Evolutionary conservation across 2,797 vertebrate species (phyloP).

Genomic region (Enteromius paludinosus): DNA sequence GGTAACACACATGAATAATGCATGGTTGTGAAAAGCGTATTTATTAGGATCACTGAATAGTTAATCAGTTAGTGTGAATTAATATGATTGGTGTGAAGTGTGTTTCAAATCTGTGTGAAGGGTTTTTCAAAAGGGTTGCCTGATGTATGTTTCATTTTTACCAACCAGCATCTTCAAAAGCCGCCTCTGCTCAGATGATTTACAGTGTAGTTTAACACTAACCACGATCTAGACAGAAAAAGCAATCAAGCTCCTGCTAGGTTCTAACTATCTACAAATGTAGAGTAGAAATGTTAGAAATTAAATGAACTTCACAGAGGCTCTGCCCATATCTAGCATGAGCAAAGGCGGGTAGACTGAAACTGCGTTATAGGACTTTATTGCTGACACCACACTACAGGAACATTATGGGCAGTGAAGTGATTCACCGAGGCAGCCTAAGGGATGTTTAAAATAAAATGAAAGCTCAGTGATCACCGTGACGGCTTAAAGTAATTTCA

Average conservation of each 20-base stretch:
- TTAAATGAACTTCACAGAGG: constrained; percentile 37
- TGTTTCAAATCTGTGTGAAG: constrained; percentile 9
- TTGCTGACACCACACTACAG: constrained; percentile 47
- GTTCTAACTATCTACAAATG: constrained; percentile 26
- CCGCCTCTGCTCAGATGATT: neutral
- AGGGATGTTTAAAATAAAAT: constrained; percentile 43
- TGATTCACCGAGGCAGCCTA: constrained; percentile 42
- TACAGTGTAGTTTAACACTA: neutral
- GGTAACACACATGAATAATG: constrained; percentile 53
- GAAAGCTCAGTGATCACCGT: constrained; percentile 43
- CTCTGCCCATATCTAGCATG: neutral
- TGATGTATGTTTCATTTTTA: constrained; percentile 11
- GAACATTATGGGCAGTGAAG: constrained; percentile 43
- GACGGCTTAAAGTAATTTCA: constrained; percentile 49
- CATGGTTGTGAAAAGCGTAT: constrained; percentile 48
- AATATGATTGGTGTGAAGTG: constrained; percentile 9
- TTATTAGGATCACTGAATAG: constrained; percentile 49
- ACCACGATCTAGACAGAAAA: constrained; percentile 27
- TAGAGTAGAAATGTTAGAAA: constrained; percentile 20
- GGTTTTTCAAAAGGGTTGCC: constrained; percentile 1
- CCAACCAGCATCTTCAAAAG: constrained; percentile 18
- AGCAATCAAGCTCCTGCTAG: constrained; percentile 32
- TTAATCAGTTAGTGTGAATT: constrained; percentile 39
- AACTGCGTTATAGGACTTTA: constrained; percentile 19
- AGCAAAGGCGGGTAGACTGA: constrained; percentile 43